phyloP scores from a whole-genome alignment of 2,888 invertebrate species.

The Stictocephala bisonia region DNA sequence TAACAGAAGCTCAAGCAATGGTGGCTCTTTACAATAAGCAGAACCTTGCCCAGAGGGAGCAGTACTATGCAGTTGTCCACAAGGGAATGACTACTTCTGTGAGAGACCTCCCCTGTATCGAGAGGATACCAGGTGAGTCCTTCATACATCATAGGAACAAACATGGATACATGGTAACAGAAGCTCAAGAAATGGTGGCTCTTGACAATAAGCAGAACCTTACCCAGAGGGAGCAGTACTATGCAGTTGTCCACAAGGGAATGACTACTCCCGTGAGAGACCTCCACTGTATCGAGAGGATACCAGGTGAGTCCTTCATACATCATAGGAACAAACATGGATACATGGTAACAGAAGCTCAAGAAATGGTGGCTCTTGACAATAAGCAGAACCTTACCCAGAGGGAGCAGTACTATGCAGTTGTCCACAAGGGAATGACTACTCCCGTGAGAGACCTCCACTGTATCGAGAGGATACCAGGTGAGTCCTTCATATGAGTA shows the following conservation, averaged over 20 bases:
- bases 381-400: slow-evolving; percentile 61
- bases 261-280: slow-evolving; percentile 55
- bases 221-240: slow-evolving; percentile 61
- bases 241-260: slow-evolving; percentile 60
- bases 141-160: too few species aligned
- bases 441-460: slow-evolving; percentile 56
- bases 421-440: slow-evolving; percentile 59
- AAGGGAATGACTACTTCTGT: slow-evolving; percentile 57
- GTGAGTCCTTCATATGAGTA: too few species aligned
- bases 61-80: slow-evolving; percentile 61
- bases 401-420: slow-evolving; percentile 61
- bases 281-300: slow-evolving; percentile 55
- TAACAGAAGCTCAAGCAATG: slow-evolving; percentile 55
- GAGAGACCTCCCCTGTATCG: slow-evolving; percentile 54
- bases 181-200: slow-evolving; percentile 57
- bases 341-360: slow-evolving; percentile 52
- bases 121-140: slow-evolving; percentile 58
- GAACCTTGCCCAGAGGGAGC: slow-evolving; percentile 61
- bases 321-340: too few species aligned
- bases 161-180: too few species aligned
- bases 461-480: slow-evolving; percentile 58
- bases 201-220: slow-evolving; percentile 61
- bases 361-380: slow-evolving; percentile 59
- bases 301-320: slow-evolving; percentile 56
- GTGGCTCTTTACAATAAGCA: slow-evolving; percentile 60